Percentiles rank a stretch among this genome's conserved stretches.
phyloP scores from a whole-genome alignment of 2,888 invertebrate species.

The Rutpela maculata region DNA sequence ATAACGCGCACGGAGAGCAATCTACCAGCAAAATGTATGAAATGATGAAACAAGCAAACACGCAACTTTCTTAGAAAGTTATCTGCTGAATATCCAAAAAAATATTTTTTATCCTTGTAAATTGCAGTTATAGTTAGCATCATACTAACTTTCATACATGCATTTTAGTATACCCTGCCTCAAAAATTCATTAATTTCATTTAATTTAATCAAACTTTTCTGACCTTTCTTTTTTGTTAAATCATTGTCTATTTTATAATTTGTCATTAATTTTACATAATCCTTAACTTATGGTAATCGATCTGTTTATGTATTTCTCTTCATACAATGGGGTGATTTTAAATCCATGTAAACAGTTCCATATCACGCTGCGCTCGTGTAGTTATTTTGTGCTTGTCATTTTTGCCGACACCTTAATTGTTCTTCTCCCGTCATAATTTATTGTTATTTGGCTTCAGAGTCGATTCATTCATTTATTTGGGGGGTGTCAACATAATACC shows the following conservation, averaged over 20 bases:
- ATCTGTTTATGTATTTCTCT: slow-evolving; percentile 14
- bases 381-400: slow-evolving; percentile 60
- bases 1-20: too few relatives aligned
- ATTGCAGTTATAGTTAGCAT: too few relatives aligned
- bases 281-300: slow-evolving; percentile 27
- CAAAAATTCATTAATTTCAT: neutral
- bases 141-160: neutral
- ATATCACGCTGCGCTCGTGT: slow-evolving; percentile 53
- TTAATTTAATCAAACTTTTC: neutral
- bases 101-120: too few relatives aligned
- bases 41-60: too few relatives aligned
- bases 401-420: slow-evolving; percentile 56
- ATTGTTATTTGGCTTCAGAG: slow-evolving; percentile 53
- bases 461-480: slow-evolving; percentile 55
- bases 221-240: neutral
- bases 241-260: slow-evolving; percentile 8
- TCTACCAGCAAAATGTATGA: too few relatives aligned
- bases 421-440: slow-evolving; percentile 59
- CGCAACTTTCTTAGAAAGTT: too few relatives aligned
- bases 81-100: too few relatives aligned
- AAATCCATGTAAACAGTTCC: slow-evolving; percentile 54
- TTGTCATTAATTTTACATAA: slow-evolving; percentile 22
- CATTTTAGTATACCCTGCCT: neutral
- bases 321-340: slow-evolving; percentile 52
- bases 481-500: slow-evolving; percentile 44